Conservation (phyloP, 1,140 invertebrate species). For the Chlorops oryzae region DNA sequence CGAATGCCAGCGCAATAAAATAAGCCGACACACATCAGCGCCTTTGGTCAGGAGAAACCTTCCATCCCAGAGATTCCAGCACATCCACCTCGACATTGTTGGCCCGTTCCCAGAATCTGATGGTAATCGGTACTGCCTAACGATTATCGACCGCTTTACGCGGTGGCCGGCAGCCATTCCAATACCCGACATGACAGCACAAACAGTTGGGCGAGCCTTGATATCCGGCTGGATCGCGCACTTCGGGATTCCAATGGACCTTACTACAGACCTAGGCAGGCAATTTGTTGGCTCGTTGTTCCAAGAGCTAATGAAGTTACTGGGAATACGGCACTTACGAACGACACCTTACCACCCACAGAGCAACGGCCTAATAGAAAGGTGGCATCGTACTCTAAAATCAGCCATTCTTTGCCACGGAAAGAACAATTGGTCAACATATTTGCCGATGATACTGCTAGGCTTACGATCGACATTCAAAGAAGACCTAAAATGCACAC, state of each 20-base stretch:
- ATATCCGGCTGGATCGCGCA: conserved; percentile 35
- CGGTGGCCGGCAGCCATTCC: conserved; percentile 34
- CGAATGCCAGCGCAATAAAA: conserved; percentile 5
- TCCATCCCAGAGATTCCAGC: background rate
- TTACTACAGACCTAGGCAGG: conserved; percentile 40
- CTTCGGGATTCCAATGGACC: conserved; percentile 31
- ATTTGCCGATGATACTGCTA: conserved; percentile 44
- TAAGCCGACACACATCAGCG: background rate
- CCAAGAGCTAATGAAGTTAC: conserved; percentile 14
- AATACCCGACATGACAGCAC: conserved; percentile 31
- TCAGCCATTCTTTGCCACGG: conserved; percentile 21
- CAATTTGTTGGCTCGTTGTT: conserved; percentile 29
- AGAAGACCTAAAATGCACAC: conserved; percentile 33
- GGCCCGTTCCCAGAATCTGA: conserved; percentile 1
- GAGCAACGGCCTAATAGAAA: conserved; percentile 46
- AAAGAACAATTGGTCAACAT: conserved; percentile 29
- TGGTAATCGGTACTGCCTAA: conserved; percentile 20
- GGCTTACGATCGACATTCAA: conserved; percentile 39
- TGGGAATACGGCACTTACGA: conserved; percentile 19
- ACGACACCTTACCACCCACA: conserved; percentile 47
- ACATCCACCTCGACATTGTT: background rate
- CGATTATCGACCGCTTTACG: conserved; percentile 30
- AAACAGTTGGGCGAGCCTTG: conserved; percentile 35
- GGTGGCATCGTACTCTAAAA: conserved; percentile 34
- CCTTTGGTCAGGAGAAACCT: background rate